These are phyloP conservation scores for Lithobates sylvaticus DNA, from an alignment of 2,797 vertebrate genomes.

Conservation along the genomic window DNA sequence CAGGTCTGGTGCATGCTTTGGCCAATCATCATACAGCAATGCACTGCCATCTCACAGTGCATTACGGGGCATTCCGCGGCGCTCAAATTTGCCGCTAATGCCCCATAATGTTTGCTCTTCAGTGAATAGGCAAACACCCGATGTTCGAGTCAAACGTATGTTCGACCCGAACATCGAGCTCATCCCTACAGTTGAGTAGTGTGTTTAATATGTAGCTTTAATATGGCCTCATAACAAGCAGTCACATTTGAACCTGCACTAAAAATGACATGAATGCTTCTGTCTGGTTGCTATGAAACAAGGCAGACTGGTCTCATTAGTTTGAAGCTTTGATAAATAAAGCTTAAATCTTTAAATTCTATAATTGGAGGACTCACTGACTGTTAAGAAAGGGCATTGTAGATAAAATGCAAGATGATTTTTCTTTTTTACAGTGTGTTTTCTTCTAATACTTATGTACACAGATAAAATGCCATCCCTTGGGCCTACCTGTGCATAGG, in stretches of 20 bases:
- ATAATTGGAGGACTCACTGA: background rate
- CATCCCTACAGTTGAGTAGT: too few relatives aligned
- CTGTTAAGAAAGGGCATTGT: background rate
- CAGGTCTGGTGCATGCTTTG: too few relatives aligned
- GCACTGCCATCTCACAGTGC: too few relatives aligned
- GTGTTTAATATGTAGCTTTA: background rate
- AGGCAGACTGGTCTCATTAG: background rate
- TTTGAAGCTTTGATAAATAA: background rate
- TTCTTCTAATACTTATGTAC: background rate
- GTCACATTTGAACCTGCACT: background rate
- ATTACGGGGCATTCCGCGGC: too few relatives aligned
- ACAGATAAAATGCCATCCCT: background rate
- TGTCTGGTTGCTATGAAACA: background rate
- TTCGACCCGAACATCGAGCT: too few relatives aligned
- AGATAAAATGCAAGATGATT: background rate
- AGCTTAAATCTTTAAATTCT: background rate
- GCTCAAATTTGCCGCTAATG: too few relatives aligned
- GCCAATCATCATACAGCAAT: too few relatives aligned
- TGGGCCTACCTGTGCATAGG: background rate
- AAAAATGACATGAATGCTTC: too few relatives aligned
- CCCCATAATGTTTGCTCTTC: too few relatives aligned
- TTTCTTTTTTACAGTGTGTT: background rate
- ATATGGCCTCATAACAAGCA: background rate
- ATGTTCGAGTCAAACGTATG: too few relatives aligned
- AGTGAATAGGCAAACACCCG: too few relatives aligned